Base-by-base conservation (phyloP, 2,888 invertebrate species). In the Pristionchus exspectatus region DNA sequence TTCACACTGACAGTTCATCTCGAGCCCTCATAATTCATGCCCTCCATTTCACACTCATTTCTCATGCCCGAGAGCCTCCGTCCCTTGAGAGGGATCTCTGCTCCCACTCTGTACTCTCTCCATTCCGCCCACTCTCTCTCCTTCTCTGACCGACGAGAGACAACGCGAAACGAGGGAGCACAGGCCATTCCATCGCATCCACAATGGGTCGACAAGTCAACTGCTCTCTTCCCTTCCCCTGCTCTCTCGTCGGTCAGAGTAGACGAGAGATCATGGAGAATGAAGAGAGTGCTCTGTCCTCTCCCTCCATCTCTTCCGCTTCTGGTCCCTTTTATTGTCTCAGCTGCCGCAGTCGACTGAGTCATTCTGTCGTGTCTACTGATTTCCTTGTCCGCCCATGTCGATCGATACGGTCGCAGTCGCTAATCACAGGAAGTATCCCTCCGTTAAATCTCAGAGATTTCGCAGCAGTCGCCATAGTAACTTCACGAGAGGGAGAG, bases 11-110 rank as follows among this genome's bases (percentile, higher is more conserved):
- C 81, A 81, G 81, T 81, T 54, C 81, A 81, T 81, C 81, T 81
- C 81, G 24, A 9, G 10, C 33, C 27, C 50, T 50, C 81, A 81
- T 81, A 50, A 81, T 81, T 81, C 81, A 81, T 81, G 81, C 50
- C 81, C 12, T 54, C 81, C 50, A 81, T 81, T 81, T 81, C 81
- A 81, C 81, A 7, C 81, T 81, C 81, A 81, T 81, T 81, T 81
- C 81, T 81, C 81, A 81, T 81, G 81, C 50, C 27, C 81, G 21
- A 18, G n/a, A 21, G 74, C 14, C 33, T 50, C 81, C 81, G n/a
- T 54, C 50, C 50, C 81, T 24, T 16, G 50, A 81, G 81, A 81
- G 81, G 50, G 81, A 33, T 81, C 81, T 21, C 81, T 81, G 5
- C 24, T 77, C 12, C 72, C 44, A 21, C 81, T 50, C n/a, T 50